Conservation (phyloP, 2,888 invertebrate species). For the Pyralis farinalis region DNA sequence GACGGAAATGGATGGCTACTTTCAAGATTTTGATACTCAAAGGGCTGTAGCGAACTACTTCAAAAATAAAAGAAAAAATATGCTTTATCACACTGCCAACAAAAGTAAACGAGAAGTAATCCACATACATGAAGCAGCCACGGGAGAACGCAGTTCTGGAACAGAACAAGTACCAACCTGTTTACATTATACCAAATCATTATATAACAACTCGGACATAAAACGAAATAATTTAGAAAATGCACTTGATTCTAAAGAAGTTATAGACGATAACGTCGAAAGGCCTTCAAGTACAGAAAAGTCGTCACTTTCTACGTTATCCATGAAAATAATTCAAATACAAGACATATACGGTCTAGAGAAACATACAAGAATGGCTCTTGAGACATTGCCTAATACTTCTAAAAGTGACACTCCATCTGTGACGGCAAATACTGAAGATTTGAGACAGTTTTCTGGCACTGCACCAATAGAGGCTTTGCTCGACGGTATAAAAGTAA, state of each 20-base stretch:
- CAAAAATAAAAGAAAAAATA: too few relatives aligned
- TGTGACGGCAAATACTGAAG: background rate
- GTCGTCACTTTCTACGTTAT: background rate
- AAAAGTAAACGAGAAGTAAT: constrained; percentile 15
- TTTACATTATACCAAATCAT: background rate
- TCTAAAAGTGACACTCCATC: background rate
- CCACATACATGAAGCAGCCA: background rate
- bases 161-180: background rate
- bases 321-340: background rate
- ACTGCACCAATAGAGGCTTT: constrained; percentile 47
- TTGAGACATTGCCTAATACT: background rate
- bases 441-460: constrained; percentile 14
- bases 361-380: background rate
- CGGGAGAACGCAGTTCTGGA: background rate
- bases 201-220: too few relatives aligned
- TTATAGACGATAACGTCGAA: background rate
- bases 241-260: background rate
- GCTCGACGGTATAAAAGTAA: constrained; percentile 46
- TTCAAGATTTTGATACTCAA: too few relatives aligned
- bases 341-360: background rate
- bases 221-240: background rate
- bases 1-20: too few relatives aligned
- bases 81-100: too few relatives aligned
- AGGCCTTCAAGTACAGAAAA: too few relatives aligned
- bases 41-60: too few relatives aligned